A percentile compares a stretch with the other conserved stretches of the same genome.
phyloP scores from a whole-genome alignment of 2,888 invertebrate genomes.

The Anoncus sp. region DNA sequence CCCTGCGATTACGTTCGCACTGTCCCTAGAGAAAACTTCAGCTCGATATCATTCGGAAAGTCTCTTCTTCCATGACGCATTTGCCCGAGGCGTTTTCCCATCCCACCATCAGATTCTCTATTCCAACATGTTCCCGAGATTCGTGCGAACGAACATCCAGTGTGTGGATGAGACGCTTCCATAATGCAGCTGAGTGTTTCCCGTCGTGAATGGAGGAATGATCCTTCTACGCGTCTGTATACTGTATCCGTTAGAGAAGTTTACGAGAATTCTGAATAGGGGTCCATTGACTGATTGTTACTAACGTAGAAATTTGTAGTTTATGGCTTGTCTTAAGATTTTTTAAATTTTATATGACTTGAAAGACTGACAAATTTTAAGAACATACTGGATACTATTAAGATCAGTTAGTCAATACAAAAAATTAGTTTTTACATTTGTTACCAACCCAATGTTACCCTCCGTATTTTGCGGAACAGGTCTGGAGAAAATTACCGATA shows the following conservation, averaged over 20 bases:
- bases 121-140: neutral
- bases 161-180: neutral
- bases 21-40: slow-evolving; percentile 40
- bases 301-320: neutral
- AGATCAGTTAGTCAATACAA: too few relatives aligned
- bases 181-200: slow-evolving; percentile 21
- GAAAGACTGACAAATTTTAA: too few relatives aligned
- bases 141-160: slow-evolving; percentile 12
- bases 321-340: neutral
- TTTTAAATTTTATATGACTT: neutral
- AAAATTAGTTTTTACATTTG: too few relatives aligned
- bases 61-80: slow-evolving; percentile 1
- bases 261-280: neutral
- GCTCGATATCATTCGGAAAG: slow-evolving; percentile 3
- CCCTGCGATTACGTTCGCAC: too few relatives aligned
- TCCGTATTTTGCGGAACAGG: too few relatives aligned
- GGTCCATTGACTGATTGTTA: neutral
- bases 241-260: neutral
- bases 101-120: slow-evolving; percentile 19
- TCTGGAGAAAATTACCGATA: too few relatives aligned
- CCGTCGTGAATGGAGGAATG: neutral
- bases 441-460: too few relatives aligned
- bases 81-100: slow-evolving; percentile 23
- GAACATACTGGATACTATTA: too few relatives aligned
- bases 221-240: neutral